Evolutionary conservation across 2,113 vertebrate genomes (phyloP).

Genomic region (Grammomys surdaster): DNA sequence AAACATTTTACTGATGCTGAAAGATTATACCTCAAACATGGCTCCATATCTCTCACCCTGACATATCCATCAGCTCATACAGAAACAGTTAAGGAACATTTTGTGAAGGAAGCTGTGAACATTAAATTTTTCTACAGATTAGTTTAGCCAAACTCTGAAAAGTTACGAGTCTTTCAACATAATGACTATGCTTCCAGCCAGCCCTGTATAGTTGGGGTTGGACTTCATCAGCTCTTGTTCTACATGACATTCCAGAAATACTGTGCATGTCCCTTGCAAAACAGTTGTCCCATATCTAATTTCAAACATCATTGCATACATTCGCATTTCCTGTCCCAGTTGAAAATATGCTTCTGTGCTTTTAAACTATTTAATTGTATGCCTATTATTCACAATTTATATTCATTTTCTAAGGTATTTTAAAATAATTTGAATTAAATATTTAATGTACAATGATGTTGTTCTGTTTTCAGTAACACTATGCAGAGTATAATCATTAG

Average conservation of each 20-base stretch:
- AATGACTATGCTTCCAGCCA: background rate
- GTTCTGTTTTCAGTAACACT: constrained; percentile 57
- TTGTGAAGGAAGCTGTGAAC: background rate
- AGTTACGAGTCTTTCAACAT: background rate
- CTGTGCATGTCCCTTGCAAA: background rate
- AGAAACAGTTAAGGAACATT: background rate
- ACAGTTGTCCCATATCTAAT: background rate
- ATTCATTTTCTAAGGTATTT: constrained; percentile 62
- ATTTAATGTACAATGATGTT: constrained; percentile 54
- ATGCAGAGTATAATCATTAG: constrained; percentile 62
- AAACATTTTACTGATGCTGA: background rate
- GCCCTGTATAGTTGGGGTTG: background rate
- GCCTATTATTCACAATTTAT: constrained; percentile 39
- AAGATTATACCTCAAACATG: background rate
- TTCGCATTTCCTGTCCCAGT: background rate
- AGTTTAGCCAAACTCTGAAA: background rate
- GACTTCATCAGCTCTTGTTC: background rate
- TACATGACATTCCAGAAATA: background rate
- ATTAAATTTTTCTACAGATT: constrained; percentile 17
- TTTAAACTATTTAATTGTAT: constrained; percentile 24
- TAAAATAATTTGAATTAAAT: constrained; percentile 55
- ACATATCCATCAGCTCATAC: background rate
- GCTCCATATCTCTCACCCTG: background rate
- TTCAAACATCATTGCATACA: background rate
- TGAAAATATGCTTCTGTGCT: constrained; percentile 27